Evolutionary conservation across 2,113 vertebrate species (phyloP).

Genomic region (Bungarus multicinctus): DNA sequence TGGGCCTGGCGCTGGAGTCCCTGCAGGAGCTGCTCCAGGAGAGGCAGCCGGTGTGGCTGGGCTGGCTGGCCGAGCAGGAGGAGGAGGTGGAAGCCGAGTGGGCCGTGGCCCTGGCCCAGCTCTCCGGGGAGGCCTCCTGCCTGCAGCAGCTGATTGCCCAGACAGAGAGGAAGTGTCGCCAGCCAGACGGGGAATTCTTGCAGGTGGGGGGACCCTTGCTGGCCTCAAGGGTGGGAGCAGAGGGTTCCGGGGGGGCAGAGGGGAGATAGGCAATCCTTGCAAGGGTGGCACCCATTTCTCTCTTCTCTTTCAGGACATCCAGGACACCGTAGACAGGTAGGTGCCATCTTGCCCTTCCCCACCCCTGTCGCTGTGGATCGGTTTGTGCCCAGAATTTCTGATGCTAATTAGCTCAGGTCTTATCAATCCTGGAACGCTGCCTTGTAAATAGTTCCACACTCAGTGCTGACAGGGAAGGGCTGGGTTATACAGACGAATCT

Average conservation of each 20-base stretch:
- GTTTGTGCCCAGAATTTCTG: background rate
- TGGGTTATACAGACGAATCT: too few species aligned
- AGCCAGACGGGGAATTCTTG: background rate
- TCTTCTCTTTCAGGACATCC: background rate
- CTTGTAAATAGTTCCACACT: too few species aligned
- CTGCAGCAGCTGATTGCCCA: background rate
- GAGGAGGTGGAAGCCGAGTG: background rate
- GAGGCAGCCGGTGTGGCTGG: background rate
- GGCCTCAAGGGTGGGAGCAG: background rate
- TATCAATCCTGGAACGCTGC: too few species aligned
- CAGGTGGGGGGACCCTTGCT: background rate
- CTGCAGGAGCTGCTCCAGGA: background rate
- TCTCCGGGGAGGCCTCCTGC: background rate
- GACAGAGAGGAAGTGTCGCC: background rate
- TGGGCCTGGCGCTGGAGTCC: background rate
- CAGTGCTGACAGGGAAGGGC: too few species aligned
- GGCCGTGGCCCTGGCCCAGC: background rate
- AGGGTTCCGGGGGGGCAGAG: background rate
- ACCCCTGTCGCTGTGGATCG: fast-evolving
- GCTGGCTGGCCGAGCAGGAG: background rate
- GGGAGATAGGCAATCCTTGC: too few species aligned
- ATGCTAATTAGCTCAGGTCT: too few species aligned
- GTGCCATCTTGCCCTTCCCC: background rate
- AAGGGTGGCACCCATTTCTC: background rate
- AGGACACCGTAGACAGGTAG: background rate